Base-by-base conservation (phyloP, 2,888 invertebrate genomes). In the Danaus chrysippus region DNA sequence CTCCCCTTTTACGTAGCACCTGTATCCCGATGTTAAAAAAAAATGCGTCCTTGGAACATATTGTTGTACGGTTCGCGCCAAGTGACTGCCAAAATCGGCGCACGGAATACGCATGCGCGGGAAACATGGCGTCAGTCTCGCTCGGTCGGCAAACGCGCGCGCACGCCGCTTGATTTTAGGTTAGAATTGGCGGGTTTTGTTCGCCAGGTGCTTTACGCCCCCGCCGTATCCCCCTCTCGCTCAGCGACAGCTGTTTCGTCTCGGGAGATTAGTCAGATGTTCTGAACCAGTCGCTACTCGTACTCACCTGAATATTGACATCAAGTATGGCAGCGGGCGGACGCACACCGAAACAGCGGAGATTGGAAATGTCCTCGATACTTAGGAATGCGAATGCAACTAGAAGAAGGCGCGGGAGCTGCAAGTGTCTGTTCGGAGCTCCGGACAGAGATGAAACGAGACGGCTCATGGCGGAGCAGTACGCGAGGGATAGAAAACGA, bases 371-470 rank as follows among this genome's bases (percentile, higher is more conserved):
- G 69, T 79, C 85, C 56, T 73, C 79, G 3, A 83, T 82, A 56
- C 65, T 87, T 63, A 86, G 90, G 68, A 83, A 80, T 71, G 73
- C 78, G 6, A 87, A 86, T 63, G 81, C 84, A 1, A 83, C 86
- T 11, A 82, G 91, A 61, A 81, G 89, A 65, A 79, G 88, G 43
- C 82, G 91, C 3, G 87, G 89, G 57, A 87, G 88, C 73, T 91
- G 91, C 80, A 92, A 91, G 75, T 94, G 94, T 73, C 78, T 94
- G 3, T 94, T 94, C 71, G 94, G 94, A 10, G 87, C 89, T 1
- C 92, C 93, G 11, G 92, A 93, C 71, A 79, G 92, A 5, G 91
- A 91, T 34, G 93, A 93, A 60, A 93, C 93, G 5, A 89, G 84
- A 58, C 87, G 92, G 44, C 77, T 94, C 71, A 85, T 93, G 68